Conservation (phyloP, 2,797 vertebrate species). For the Nannoperca australis region DNA sequence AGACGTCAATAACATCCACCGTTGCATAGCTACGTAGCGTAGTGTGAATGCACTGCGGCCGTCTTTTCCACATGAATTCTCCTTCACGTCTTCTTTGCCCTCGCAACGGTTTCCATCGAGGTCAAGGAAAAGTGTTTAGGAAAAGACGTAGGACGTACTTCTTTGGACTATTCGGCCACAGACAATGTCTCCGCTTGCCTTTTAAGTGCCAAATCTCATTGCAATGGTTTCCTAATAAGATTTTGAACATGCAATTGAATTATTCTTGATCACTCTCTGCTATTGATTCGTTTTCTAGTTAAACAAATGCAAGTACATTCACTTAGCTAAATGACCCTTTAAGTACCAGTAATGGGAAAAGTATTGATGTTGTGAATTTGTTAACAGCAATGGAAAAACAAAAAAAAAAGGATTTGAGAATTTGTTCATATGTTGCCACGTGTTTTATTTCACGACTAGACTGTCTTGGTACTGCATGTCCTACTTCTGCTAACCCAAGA, state of each 20-base stretch:
- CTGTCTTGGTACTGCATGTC: background rate
- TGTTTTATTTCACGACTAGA: background rate
- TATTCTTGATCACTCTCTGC: constrained; percentile 30
- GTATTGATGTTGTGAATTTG: constrained; percentile 53
- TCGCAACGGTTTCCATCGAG: no score
- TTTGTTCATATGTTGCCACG: background rate
- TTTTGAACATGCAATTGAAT: constrained; percentile 47
- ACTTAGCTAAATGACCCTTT: constrained; percentile 34
- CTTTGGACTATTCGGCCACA: no score
- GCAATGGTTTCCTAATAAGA: constrained; percentile 31
- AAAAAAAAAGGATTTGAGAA: background rate
- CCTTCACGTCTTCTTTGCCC: no score
- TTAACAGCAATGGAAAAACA: background rate
- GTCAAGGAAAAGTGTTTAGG: no score
- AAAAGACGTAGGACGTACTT: no score
- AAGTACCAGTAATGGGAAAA: constrained; percentile 56
- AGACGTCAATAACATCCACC: no score
- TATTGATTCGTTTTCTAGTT: constrained; percentile 55
- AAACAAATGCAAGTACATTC: constrained; percentile 38
- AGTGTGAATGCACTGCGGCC: no score
- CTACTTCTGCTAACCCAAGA: constrained; percentile 4
- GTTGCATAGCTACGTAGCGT: no score
- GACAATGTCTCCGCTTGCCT: constrained; percentile 28
- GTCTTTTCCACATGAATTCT: no score
- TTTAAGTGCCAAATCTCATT: constrained; percentile 51